A percentile compares a stretch with the other conserved stretches of the same genome.
These are phyloP conservation scores for Phrynocephalus forsythii DNA, from an alignment of 2,797 vertebrate species.

Conservation along the genomic window DNA sequence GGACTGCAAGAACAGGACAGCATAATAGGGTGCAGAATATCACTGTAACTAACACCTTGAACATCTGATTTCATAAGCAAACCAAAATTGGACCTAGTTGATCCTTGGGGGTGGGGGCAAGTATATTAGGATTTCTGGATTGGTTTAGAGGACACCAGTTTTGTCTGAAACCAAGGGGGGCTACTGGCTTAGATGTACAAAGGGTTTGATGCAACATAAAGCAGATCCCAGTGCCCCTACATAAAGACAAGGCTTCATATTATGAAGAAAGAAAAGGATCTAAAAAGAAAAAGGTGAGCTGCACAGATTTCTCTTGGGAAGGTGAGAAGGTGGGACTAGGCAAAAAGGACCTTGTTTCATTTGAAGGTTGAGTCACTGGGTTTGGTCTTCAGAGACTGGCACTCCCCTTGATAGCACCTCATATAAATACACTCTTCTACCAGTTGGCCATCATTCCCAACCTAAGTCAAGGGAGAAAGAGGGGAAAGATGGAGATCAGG, in stretches of 20 bases:
- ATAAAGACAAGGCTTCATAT: too few relatives aligned
- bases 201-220: too few relatives aligned
- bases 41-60: too few relatives aligned
- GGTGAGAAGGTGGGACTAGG: background rate
- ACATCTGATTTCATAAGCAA: too few relatives aligned
- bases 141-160: too few relatives aligned
- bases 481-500: background rate
- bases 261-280: background rate
- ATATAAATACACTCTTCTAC: background rate
- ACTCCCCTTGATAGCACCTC: background rate
- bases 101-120: too few relatives aligned
- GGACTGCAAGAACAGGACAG: background rate
- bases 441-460: background rate
- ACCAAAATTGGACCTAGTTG: too few relatives aligned
- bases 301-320: background rate
- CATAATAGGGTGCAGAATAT: background rate
- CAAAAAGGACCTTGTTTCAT: background rate
- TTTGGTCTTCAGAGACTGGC: background rate
- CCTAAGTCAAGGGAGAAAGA: background rate
- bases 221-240: too few relatives aligned
- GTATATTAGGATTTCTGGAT: too few relatives aligned
- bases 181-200: too few relatives aligned
- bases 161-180: too few relatives aligned
- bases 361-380: background rate
- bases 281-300: too few relatives aligned